phyloP scores from a whole-genome alignment of 2,113 vertebrate species.

The Corvus hawaiiensis region DNA sequence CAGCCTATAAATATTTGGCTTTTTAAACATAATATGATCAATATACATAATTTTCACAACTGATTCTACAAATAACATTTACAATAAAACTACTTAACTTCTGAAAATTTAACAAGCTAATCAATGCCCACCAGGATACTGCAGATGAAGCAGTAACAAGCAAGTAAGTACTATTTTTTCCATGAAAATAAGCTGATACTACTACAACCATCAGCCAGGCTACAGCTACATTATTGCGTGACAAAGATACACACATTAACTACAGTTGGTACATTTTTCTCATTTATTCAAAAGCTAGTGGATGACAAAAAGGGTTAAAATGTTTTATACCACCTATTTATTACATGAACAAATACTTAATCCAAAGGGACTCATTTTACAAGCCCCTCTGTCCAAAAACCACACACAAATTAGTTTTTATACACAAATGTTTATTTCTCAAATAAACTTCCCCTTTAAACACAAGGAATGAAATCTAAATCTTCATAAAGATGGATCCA shows the following conservation, averaged over 20 bases:
- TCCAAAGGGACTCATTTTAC: conserved; percentile 56
- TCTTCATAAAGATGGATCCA: conserved; percentile 78
- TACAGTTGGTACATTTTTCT: conserved; percentile 45
- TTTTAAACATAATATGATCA: not conserved
- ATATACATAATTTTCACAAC: not conserved
- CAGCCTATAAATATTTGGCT: not conserved
- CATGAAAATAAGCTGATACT: not conserved
- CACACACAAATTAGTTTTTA: conserved; percentile 78
- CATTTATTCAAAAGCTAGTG: conserved; percentile 72
- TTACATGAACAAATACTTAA: conserved; percentile 64
- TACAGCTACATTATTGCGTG: not conserved
- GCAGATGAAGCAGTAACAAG: not conserved
- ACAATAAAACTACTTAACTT: not conserved
- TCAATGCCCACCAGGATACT: not conserved
- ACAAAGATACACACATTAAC: conserved; percentile 59
- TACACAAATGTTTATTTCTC: conserved; percentile 99
- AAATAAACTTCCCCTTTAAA: conserved; percentile 91
- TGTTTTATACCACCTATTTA: conserved; percentile 54
- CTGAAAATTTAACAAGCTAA: not conserved
- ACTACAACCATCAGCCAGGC: not conserved
- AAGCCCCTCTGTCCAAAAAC: conserved; percentile 72
- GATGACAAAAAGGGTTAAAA: conserved; percentile 69
- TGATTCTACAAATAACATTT: not conserved
- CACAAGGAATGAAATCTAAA: conserved; percentile 83
- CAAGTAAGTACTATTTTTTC: not conserved